These are phyloP conservation scores for Drosophila paramelanica DNA, from an alignment of 2,888 invertebrate genomes.

Conservation along the genomic window DNA sequence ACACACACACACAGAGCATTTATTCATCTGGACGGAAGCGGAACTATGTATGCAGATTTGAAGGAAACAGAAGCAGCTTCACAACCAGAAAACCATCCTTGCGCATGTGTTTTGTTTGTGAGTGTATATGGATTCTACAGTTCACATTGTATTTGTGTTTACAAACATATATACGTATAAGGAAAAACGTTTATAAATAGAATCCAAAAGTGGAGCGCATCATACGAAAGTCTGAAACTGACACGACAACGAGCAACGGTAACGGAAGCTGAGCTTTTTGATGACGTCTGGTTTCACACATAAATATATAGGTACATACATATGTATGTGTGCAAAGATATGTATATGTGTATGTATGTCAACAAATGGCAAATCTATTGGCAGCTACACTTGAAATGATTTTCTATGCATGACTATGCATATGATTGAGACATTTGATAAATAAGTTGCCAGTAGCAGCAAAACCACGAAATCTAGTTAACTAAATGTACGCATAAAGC, in stretches of 20 bases:
- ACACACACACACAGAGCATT: conserved; percentile 23
- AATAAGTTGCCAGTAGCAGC: too few relatives aligned
- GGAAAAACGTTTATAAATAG: conserved; percentile 72
- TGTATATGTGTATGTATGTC: background rate
- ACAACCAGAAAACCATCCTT: conserved; percentile 37
- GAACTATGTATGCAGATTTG: conserved; percentile 77
- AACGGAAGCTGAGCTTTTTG: conserved; percentile 65
- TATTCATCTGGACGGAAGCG: conserved; percentile 67
- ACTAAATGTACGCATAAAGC: too few relatives aligned
- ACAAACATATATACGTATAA: conserved; percentile 7
- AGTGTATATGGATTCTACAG: conserved; percentile 36
- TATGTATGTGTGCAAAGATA: conserved; percentile 5
- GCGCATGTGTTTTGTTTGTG: conserved; percentile 51
- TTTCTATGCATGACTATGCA: background rate
- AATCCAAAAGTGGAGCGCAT: conserved; percentile 77
- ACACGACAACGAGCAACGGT: conserved; percentile 20
- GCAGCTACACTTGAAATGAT: conserved; percentile 5
- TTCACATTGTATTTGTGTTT: background rate
- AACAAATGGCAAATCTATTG: conserved; percentile 6
- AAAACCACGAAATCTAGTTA: too few relatives aligned
- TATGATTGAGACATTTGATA: too few relatives aligned
- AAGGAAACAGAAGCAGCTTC: conserved; percentile 72
- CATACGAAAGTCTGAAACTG: conserved; percentile 30
- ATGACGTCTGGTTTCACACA: conserved; percentile 47
- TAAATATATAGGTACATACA: conserved; percentile 3